Evolutionary conservation across 2,797 vertebrate species (phyloP), one percentile per base, ranked within the genome.

Genomic region (Neomorphus geoffroyi): DNA sequence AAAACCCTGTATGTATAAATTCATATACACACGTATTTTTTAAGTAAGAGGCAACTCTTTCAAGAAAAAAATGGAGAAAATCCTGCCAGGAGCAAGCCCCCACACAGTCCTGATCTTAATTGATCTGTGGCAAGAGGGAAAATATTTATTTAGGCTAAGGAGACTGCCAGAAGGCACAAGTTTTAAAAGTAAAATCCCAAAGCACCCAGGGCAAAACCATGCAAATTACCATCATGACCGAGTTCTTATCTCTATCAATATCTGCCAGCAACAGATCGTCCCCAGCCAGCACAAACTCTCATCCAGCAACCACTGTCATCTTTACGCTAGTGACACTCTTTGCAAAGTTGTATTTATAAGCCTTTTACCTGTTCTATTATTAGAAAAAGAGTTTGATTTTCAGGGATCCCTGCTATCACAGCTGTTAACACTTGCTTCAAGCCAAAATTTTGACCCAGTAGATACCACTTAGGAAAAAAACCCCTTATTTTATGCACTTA

Each of bases 91-190:
- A 91, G 84, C 43, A 39, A 84, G 46, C 64, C 45, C 83, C 74
- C 28, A 4, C 7, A 1, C 30, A 88, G 60, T 50, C 64, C 11
- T 1, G 13, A 54, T 66, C 28, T 89, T 70, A 75, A 95, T 11
- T 83, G 88, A 95, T 86, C 75, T 0, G 2, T 14, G 23, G 67
- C 50, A 56, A 86, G 26, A 86, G 64, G 48, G 73, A 86, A 86
- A 78, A 70, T 87, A 86, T 81, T 90, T 85, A 87, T 89, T 91
- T 71, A 88, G 83, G 93, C 83, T 94, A 94, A 94, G 66, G 75
- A 91, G 92, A 9, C 18, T 33, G 89, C 67, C 80, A 85, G 77
- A 74, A 94, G 81, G 83, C 46, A 62, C 19, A 33, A 51, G 75
- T 93, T 92, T 82, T 51, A 39, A 83, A 91, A 90, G 72, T 21